Evolutionary conservation across 2,113 vertebrate species (phyloP), one percentile per base, ranked within the genome.

Genomic region (Actenoides hombroni): DNA sequence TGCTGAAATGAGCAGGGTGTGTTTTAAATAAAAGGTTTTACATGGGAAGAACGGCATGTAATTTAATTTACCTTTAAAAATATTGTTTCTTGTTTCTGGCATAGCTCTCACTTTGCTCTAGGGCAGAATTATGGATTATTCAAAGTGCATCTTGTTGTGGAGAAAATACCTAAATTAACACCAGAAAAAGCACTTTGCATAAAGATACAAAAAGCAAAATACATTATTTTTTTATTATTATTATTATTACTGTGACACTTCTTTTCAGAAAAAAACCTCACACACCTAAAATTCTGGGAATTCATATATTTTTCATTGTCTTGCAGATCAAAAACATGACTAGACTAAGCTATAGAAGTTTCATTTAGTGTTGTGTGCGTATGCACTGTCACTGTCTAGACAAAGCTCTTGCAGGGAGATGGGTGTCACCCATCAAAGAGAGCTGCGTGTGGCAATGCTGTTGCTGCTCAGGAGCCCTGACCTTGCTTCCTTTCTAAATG

Each of bases 251-350:
- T 86, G 60, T 86, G 68, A 90, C 33, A 49, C 23, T 46, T 86
- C 37, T 67, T 23, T 68, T 87, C 46, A 44, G 54, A 40, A 48
- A 83, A 44, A 11, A 6, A 18, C 28, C 23, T 86, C 56, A 56
- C 11, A 48, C 35, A 88, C 33, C 16, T 71, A 78, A 74, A 39
- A 60, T 83, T 86, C 65, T 44, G 60, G 12, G 39, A 75, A 84
- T 78, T 96, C 73, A 90, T 92, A 20, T 93, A 92, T 96, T 92
- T 93, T 95, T 90, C 48, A 90, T 95, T 93, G 48, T 61, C 39
- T 86, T 79, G 48, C 88, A 83, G 68, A 90, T 94, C 60, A 94
- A 82, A 92, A 91, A 3, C 51, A 63, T 78, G n/a, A 59, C 64
- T 78, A 73, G 88, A 88, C 28, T 71, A 59, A 70, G 29, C 49